Percentiles rank a stretch among this genome's conserved stretches.
Evolutionary conservation across 1,140 invertebrate genomes (phyloP).

Genomic region (Atopsyche davidsoni): DNA sequence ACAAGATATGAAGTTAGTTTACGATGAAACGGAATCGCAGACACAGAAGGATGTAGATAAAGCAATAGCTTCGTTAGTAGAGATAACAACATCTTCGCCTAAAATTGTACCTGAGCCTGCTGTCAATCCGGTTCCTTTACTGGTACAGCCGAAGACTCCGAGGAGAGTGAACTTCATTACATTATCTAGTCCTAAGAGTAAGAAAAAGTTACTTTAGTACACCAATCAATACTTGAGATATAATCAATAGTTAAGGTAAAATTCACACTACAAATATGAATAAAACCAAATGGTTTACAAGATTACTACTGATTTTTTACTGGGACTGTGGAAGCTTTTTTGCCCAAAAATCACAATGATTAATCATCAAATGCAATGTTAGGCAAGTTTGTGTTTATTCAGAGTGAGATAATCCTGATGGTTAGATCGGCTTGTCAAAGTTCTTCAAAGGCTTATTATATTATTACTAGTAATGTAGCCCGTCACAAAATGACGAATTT

Average conservation of each 20-base stretch:
- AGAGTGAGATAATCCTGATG: too few relatives aligned
- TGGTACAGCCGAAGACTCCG: conserved; percentile 50
- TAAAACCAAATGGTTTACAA: too few relatives aligned
- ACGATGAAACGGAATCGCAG: conserved; percentile 48
- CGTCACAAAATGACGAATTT: too few relatives aligned
- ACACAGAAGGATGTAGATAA: conserved; percentile 28
- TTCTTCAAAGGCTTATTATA: too few relatives aligned
- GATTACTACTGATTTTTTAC: too few relatives aligned
- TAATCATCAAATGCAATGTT: too few relatives aligned
- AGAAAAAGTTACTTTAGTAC: conserved; percentile 46
- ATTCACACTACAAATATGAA: background rate
- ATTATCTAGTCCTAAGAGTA: conserved; percentile 65
- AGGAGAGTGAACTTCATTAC: conserved; percentile 65
- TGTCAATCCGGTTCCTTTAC: conserved; percentile 29
- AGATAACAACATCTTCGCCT: conserved; percentile 31
- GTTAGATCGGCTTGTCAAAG: too few relatives aligned
- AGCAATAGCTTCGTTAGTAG: conserved; percentile 21
- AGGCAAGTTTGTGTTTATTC: too few relatives aligned
- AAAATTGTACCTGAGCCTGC: conserved; percentile 29
- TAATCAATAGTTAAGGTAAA: background rate
- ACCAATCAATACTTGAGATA: background rate
- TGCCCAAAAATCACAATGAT: too few relatives aligned
- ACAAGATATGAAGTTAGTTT: conserved; percentile 62
- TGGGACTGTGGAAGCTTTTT: too few relatives aligned
- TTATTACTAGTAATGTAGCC: too few relatives aligned